Percentiles rank a stretch among this genome's conserved stretches.
Evolutionary conservation across 2,888 invertebrate genomes (phyloP).

Genomic region (Papilio demoleus): DNA sequence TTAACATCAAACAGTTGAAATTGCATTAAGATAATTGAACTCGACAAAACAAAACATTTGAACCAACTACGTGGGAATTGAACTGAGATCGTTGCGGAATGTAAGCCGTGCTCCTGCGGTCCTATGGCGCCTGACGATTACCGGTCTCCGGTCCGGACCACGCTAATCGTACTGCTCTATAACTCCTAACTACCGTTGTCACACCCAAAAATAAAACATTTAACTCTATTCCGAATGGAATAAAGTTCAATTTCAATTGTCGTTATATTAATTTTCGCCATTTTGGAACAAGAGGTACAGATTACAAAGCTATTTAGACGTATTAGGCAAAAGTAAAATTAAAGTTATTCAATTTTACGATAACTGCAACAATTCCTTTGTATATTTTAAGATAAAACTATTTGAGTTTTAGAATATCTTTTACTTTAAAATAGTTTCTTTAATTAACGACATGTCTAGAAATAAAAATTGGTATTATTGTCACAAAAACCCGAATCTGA

Average conservation of each 20-base stretch:
- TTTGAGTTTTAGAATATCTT: too few relatives aligned
- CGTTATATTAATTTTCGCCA: background rate
- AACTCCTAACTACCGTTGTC: conserved; percentile 1
- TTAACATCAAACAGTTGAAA: conserved; percentile 21
- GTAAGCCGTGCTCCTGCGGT: conserved; percentile 48
- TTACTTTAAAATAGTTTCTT: too few relatives aligned
- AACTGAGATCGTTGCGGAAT: conserved; percentile 44
- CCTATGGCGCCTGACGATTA: conserved; percentile 43
- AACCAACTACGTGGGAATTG: conserved; percentile 45
- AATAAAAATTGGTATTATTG: too few relatives aligned
- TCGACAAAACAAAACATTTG: conserved; percentile 36
- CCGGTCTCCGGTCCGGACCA: conserved; percentile 20
- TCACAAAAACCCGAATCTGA: too few relatives aligned
- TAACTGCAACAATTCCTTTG: background rate
- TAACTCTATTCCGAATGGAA: background rate
- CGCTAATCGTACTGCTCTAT: conserved; percentile 18
- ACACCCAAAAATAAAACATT: background rate
- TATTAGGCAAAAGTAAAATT: conserved; percentile 8
- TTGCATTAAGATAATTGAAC: conserved; percentile 13
- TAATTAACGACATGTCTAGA: too few relatives aligned
- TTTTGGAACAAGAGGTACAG: conserved; percentile 3
- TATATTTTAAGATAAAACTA: conserved; percentile 9
- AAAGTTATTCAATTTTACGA: background rate
- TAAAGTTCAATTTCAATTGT: background rate
- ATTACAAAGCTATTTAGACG: conserved; percentile 24